These are phyloP conservation scores for Brenthis ino DNA, from an alignment of 2,888 invertebrate species.

Conservation along the genomic window DNA sequence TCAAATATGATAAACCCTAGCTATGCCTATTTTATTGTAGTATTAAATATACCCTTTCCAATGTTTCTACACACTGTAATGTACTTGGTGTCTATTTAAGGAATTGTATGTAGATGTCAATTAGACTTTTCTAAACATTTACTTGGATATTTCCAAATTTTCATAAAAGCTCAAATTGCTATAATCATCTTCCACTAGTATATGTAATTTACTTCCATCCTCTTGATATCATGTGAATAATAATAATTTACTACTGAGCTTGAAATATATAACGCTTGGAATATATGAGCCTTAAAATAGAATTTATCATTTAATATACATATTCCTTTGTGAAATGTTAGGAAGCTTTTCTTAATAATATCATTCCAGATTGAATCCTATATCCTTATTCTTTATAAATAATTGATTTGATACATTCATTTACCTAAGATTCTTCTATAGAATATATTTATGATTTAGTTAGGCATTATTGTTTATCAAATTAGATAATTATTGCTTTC, in stretches of 20 bases:
- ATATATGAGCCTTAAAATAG: slow-evolving; percentile 1
- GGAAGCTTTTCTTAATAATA: too few relatives aligned
- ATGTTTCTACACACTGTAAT: slow-evolving; percentile 38
- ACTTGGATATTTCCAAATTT: slow-evolving; percentile 46
- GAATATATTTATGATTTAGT: not conserved
- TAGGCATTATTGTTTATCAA: slow-evolving; percentile 12
- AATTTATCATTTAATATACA: not conserved
- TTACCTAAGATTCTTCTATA: slow-evolving; percentile 16
- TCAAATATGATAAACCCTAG: not conserved
- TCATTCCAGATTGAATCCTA: too few relatives aligned
- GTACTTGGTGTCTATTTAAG: slow-evolving; percentile 37
- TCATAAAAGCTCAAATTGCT: slow-evolving; percentile 23
- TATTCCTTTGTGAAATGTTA: too few relatives aligned
- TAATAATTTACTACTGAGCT: not conserved
- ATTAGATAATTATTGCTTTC: slow-evolving; percentile 10
- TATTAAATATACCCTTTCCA: slow-evolving; percentile 14
- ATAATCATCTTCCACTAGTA: slow-evolving; percentile 22
- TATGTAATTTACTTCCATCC: not conserved
- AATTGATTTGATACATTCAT: not conserved
- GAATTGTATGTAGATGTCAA: slow-evolving; percentile 55
- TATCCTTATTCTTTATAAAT: too few relatives aligned
- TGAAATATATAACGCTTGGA: slow-evolving; percentile 3
- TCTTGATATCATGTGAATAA: not conserved
- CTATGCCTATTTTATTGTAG: slow-evolving; percentile 25
- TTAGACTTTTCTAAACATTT: slow-evolving; percentile 52